A percentile compares a stretch with the other conserved stretches of the same genome.
Conservation (phyloP, 2,797 vertebrate species). For the Sebastes taczanowskii region DNA sequence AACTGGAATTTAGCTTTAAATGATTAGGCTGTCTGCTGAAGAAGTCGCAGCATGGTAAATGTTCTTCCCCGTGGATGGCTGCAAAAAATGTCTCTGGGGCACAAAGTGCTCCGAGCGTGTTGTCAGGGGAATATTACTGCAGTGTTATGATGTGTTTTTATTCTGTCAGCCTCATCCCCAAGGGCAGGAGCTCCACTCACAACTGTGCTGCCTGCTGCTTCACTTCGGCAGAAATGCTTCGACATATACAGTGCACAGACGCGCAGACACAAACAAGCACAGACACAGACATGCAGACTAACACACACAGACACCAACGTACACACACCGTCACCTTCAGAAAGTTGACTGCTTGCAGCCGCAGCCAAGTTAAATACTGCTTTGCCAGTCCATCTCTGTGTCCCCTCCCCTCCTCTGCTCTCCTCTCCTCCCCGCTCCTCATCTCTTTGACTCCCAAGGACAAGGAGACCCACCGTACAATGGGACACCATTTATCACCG, state of each 20-base stretch:
- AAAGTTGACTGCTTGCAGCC: slow-evolving; percentile 59
- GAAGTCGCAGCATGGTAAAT: slow-evolving; percentile 55
- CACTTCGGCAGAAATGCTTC: slow-evolving; percentile 60
- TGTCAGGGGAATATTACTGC: slow-evolving; percentile 75
- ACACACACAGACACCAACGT: not conserved
- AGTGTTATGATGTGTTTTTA: slow-evolving; percentile 75
- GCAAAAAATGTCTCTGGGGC: slow-evolving; percentile 64
- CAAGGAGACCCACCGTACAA: slow-evolving; percentile 76
- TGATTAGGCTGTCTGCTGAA: slow-evolving; percentile 42
- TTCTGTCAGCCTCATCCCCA: slow-evolving; percentile 73
- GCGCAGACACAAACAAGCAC: not conserved
- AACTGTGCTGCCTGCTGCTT: slow-evolving; percentile 67
- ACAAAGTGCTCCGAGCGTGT: slow-evolving; percentile 62
- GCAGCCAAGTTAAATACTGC: slow-evolving; percentile 71
- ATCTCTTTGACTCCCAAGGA: slow-evolving; percentile 78
- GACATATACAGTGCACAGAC: slow-evolving; percentile 32
- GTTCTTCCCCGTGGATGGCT: slow-evolving; percentile 43
- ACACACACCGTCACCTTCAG: slow-evolving; percentile 57
- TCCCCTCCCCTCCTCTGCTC: slow-evolving; percentile 24
- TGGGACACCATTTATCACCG: slow-evolving; percentile 80
- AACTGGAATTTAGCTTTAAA: slow-evolving; percentile 22
- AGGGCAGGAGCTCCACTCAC: slow-evolving; percentile 64
- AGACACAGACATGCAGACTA: not conserved
- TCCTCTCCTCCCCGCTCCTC: slow-evolving; percentile 49
- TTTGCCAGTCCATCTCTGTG: slow-evolving; percentile 56